phyloP scores from a whole-genome alignment of 2,113 vertebrate species.

The Cephalopterus ornatus region DNA sequence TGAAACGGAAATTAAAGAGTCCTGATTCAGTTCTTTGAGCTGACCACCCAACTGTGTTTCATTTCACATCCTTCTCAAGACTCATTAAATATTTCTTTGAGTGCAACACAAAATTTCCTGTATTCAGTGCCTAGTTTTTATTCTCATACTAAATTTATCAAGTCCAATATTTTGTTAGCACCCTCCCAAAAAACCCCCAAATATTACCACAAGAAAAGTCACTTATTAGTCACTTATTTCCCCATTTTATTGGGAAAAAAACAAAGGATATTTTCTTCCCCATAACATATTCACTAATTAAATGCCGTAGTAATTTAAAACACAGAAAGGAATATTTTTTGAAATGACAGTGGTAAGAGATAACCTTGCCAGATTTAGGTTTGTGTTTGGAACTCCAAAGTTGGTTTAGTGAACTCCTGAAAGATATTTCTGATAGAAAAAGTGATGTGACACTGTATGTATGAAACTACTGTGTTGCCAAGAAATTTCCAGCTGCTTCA shows the following conservation, averaged over 20 bases:
- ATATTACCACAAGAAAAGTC: neutral
- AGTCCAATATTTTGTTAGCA: neutral
- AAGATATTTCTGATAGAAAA: neutral
- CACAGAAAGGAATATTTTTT: neutral
- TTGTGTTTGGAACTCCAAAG: neutral
- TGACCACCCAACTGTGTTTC: neutral
- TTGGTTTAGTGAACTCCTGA: neutral
- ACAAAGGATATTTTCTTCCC: neutral
- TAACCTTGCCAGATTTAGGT: neutral
- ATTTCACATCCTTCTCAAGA: neutral
- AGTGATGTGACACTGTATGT: neutral
- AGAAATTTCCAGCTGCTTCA: slow-evolving; percentile 22
- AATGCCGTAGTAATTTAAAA: neutral
- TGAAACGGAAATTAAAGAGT: neutral
- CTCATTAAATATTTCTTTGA: neutral
- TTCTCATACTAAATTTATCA: neutral
- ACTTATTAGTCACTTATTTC: neutral
- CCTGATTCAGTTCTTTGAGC: neutral
- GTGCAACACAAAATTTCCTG: neutral
- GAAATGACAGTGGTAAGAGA: neutral
- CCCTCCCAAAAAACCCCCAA: neutral
- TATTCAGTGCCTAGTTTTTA: neutral
- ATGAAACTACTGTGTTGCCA: neutral
- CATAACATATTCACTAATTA: neutral
- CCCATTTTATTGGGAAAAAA: neutral